Evolutionary conservation across 2,113 vertebrate genomes (phyloP).

Genomic region (Cepphus grylle): DNA sequence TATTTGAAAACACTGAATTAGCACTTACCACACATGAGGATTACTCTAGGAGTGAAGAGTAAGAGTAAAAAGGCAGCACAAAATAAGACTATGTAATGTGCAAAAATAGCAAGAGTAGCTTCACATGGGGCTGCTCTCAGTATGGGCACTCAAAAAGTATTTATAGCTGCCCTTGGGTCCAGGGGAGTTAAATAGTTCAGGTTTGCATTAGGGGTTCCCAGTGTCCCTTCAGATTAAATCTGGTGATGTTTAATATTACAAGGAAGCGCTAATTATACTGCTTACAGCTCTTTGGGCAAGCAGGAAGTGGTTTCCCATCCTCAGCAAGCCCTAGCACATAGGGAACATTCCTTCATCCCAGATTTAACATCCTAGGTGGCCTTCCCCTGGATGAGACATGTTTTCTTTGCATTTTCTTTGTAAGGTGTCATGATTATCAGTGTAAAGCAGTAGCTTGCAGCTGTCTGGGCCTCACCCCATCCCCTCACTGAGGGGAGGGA

Average conservation of each 20-base stretch:
- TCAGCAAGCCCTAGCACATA: background rate
- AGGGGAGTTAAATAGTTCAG: background rate
- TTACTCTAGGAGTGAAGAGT: background rate
- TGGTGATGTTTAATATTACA: background rate
- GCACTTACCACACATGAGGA: background rate
- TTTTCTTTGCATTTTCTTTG: background rate
- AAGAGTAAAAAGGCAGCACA: background rate
- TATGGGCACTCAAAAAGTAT: background rate
- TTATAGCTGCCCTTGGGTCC: background rate
- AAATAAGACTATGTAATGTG: background rate
- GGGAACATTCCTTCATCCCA: background rate
- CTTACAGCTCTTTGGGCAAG: background rate
- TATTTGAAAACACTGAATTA: background rate
- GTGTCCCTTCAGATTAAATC: background rate
- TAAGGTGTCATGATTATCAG: background rate
- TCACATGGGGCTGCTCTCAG: background rate
- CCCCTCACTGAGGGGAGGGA: background rate
- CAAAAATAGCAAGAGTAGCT: background rate
- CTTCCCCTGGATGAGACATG: background rate
- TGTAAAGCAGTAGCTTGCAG: rapidly evolving
- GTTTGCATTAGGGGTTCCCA: background rate
- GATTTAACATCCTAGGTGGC: background rate
- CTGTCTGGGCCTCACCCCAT: background rate
- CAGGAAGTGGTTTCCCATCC: constrained; percentile 20
- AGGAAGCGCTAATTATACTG: background rate